phyloP scores from a whole-genome alignment of 2,888 invertebrate genomes.

The Caenorhabditis panamensis region DNA sequence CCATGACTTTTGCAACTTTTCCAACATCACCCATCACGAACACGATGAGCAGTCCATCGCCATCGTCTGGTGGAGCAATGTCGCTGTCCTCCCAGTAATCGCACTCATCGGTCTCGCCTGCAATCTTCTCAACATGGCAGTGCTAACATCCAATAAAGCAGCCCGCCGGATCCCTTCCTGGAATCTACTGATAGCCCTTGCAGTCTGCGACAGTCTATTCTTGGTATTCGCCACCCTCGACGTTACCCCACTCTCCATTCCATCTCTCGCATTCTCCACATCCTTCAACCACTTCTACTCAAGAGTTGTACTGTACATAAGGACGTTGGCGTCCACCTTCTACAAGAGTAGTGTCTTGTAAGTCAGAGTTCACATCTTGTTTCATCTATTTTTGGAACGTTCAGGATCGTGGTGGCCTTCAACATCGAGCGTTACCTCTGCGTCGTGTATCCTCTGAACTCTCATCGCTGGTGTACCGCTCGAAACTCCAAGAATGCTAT shows the following conservation, averaged over 20 bases:
- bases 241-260: slow-evolving; percentile 74
- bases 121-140: slow-evolving; percentile 78
- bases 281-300: slow-evolving; percentile 72
- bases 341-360: slow-evolving; percentile 81
- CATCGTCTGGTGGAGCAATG: slow-evolving; percentile 79
- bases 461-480: slow-evolving; percentile 76
- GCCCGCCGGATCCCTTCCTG: slow-evolving; percentile 80
- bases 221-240: slow-evolving; percentile 80
- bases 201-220: slow-evolving; percentile 79
- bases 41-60: slow-evolving; percentile 68
- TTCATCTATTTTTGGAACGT: slow-evolving; percentile 53
- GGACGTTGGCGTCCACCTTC: slow-evolving; percentile 80
- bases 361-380: slow-evolving; percentile 48
- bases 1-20: slow-evolving; percentile 66
- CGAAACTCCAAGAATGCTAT: slow-evolving; percentile 72
- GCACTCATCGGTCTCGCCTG: slow-evolving; percentile 77
- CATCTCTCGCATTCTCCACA: slow-evolving; percentile 70
- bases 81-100: slow-evolving; percentile 76
- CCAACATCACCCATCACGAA: slow-evolving; percentile 66
- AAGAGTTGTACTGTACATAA: slow-evolving; percentile 76
- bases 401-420: slow-evolving; percentile 81
- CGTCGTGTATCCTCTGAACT: slow-evolving; percentile 79
- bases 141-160: slow-evolving; percentile 76
- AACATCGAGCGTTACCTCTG: slow-evolving; percentile 81
- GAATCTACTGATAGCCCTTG: slow-evolving; percentile 79